These are phyloP conservation scores for Menidia beryllina DNA, from an alignment of 2,113 vertebrate species.

Conservation along the genomic window DNA sequence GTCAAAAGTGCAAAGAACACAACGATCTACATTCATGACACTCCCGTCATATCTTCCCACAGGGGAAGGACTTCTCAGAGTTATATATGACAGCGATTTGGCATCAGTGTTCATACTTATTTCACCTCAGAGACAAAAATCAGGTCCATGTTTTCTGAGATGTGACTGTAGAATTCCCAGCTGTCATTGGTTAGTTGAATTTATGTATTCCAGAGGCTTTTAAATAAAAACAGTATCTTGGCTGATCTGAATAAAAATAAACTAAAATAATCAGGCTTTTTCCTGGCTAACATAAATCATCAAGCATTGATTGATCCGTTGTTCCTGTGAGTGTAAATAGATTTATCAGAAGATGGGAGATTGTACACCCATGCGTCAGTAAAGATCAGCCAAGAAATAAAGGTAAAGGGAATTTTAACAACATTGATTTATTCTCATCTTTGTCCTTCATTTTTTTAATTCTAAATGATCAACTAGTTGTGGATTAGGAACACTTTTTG, in stretches of 20 bases:
- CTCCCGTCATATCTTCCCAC: slow-evolving; percentile 13
- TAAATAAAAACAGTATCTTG: slow-evolving; percentile 64
- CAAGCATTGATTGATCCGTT: slow-evolving; percentile 58
- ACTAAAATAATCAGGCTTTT: slow-evolving; percentile 46
- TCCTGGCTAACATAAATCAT: slow-evolving; percentile 52
- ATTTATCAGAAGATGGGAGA: slow-evolving; percentile 34
- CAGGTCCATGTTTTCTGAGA: slow-evolving; percentile 50
- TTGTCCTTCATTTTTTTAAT: neutral
- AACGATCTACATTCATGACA: neutral
- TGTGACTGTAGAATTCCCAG: slow-evolving; percentile 59
- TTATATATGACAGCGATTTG: slow-evolving; percentile 33
- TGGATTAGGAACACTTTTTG: slow-evolving; percentile 18
- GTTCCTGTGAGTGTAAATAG: slow-evolving; percentile 33
- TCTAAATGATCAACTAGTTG: slow-evolving; percentile 28
- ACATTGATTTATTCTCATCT: slow-evolving; percentile 25
- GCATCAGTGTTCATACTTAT: slow-evolving; percentile 51
- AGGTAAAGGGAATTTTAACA: slow-evolving; percentile 17
- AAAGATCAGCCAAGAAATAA: neutral
- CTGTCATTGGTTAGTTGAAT: slow-evolving; percentile 70
- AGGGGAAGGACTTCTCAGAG: slow-evolving; percentile 24
- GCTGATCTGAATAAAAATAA: slow-evolving; percentile 64
- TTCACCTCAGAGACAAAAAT: slow-evolving; percentile 54
- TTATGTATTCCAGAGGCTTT: slow-evolving; percentile 57
- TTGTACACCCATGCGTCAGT: neutral
- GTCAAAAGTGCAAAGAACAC: neutral